Evolutionary conservation across 2,888 invertebrate species (phyloP).

Genomic region (Microctonus brassicae): DNA sequence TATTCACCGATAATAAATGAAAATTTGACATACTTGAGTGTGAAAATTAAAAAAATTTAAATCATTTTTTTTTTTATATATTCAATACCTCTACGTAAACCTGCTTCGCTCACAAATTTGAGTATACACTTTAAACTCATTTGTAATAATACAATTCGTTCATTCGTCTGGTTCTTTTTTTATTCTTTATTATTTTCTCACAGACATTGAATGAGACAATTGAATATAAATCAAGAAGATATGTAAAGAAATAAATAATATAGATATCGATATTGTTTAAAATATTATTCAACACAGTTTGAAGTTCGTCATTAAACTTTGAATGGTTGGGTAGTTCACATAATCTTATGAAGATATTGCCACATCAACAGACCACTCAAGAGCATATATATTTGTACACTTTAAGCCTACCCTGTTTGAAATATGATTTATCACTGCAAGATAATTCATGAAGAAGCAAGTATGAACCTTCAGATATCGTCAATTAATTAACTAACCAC

Average conservation of each 20-base stretch:
- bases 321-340: constrained; percentile 5
- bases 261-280: constrained; percentile 18
- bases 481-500: neutral
- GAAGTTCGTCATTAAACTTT: neutral
- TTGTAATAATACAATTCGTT: no score
- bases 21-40: no score
- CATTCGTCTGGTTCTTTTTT: no score
- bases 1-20: neutral
- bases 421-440: constrained; percentile 46
- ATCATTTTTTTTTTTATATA: constrained; percentile 21
- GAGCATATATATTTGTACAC: constrained; percentile 45
- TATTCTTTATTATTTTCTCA: neutral
- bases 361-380: constrained; percentile 28
- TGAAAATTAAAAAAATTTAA: no score
- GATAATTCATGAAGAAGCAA: constrained; percentile 47
- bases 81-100: constrained; percentile 22
- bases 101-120: no score
- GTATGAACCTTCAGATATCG: constrained; percentile 20
- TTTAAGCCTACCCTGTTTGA: constrained; percentile 45
- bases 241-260: neutral
- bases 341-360: constrained; percentile 41
- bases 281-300: constrained; percentile 14
- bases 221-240: neutral
- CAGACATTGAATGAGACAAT: neutral
- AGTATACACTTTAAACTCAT: no score